phyloP scores from a whole-genome alignment of 2,888 invertebrate genomes.

The Lasioglossum pauxillum region DNA sequence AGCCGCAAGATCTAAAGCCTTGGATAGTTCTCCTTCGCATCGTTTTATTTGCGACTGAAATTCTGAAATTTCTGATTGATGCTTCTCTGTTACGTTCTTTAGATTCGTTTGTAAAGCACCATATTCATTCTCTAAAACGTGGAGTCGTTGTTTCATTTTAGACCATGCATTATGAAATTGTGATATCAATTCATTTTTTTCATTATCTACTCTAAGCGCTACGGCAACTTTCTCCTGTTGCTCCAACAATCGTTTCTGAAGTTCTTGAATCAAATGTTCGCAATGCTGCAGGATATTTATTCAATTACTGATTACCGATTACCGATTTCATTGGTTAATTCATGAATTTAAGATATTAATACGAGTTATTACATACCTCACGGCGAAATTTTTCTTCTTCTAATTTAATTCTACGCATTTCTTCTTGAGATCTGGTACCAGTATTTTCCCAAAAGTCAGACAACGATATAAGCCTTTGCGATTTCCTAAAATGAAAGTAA shows the following conservation, averaged over 20 bases:
- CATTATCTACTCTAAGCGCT: constrained; percentile 90
- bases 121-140: constrained; percentile 82
- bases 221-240: constrained; percentile 92
- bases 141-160: constrained; percentile 84
- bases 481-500: constrained; percentile 67
- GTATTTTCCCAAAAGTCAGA: constrained; percentile 88
- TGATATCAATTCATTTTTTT: constrained; percentile 89
- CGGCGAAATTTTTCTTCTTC: constrained; percentile 92
- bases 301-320: neutral
- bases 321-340: neutral
- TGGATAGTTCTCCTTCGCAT: constrained; percentile 90
- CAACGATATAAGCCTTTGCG: constrained; percentile 85
- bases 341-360: neutral
- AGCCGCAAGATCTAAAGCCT: constrained; percentile 88
- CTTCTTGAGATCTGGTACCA: constrained; percentile 80
- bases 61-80: constrained; percentile 85
- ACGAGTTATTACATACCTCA: constrained; percentile 86
- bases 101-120: constrained; percentile 82
- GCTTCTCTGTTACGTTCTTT: constrained; percentile 85
- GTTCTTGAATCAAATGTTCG: constrained; percentile 90
- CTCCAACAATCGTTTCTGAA: constrained; percentile 90
- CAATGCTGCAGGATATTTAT: constrained; percentile 87
- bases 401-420: constrained; percentile 85
- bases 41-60: constrained; percentile 86
- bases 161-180: constrained; percentile 89